These are phyloP conservation scores for Elgaria multicarinata DNA, from an alignment of 2,113 vertebrate genomes.

Conservation along the genomic window DNA sequence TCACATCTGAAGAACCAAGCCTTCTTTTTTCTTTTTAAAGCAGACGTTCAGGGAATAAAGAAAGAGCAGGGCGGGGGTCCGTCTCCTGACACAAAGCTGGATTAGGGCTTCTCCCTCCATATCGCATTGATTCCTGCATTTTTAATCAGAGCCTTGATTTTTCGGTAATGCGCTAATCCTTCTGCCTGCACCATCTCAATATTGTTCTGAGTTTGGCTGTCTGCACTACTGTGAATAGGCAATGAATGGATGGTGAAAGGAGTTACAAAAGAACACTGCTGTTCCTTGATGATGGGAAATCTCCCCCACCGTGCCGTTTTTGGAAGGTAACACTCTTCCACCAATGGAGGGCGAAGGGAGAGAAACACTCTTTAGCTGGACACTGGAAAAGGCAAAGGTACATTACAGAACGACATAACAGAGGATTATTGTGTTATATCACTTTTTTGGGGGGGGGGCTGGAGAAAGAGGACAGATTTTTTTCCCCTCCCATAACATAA, in stretches of 20 bases:
- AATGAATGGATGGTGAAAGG: not conserved
- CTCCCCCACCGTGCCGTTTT: not conserved
- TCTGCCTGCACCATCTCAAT: no score
- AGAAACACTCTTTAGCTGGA: not conserved
- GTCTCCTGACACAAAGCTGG: slow-evolving; percentile 26
- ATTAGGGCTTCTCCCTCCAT: slow-evolving; percentile 40
- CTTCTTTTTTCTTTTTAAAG: rapidly evolving
- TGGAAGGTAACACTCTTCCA: not conserved
- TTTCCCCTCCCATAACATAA: no score
- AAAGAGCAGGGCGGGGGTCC: rapidly evolving
- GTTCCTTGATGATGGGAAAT: not conserved
- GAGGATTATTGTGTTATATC: no score
- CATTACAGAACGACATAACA: not conserved
- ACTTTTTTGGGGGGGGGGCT: no score
- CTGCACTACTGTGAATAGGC: not conserved
- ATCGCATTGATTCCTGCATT: slow-evolving; percentile 26
- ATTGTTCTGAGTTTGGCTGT: not conserved
- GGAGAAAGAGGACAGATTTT: no score
- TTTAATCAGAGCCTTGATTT: slow-evolving; percentile 36
- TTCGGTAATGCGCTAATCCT: slow-evolving; percentile 32
- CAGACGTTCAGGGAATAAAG: not conserved
- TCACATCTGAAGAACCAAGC: not conserved
- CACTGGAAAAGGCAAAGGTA: not conserved
- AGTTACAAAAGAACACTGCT: not conserved
- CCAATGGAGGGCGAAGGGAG: not conserved